Evolutionary conservation across 2,888 invertebrate genomes (phyloP).

Genomic region (Hyposoter dolosus): DNA sequence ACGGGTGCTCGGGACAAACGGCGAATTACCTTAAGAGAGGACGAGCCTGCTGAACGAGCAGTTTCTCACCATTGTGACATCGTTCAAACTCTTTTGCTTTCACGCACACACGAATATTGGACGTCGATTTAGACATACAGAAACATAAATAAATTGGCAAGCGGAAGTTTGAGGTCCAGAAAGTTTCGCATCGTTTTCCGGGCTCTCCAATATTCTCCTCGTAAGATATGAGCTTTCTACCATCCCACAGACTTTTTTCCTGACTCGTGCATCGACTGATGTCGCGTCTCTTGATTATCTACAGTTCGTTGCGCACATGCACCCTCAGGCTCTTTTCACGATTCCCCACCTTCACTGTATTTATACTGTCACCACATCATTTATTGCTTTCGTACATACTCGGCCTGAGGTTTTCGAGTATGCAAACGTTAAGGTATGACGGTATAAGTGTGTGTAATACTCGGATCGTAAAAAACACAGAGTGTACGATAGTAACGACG

Average conservation of each 20-base stretch:
- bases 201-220: constrained; percentile 19
- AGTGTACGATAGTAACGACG: constrained; percentile 17
- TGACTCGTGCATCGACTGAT: constrained; percentile 17
- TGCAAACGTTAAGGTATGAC: neutral
- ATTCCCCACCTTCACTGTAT: constrained; percentile 50
- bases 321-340: constrained; percentile 15
- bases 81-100: constrained; percentile 57
- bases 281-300: constrained; percentile 29
- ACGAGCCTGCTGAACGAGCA: constrained; percentile 70
- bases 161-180: constrained; percentile 70
- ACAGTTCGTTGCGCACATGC: constrained; percentile 6
- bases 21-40: constrained; percentile 71
- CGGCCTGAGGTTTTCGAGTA: neutral
- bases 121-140: constrained; percentile 2
- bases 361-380: constrained; percentile 45
- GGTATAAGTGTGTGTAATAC: constrained; percentile 54
- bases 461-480: constrained; percentile 50
- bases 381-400: constrained; percentile 37
- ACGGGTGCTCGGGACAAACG: constrained; percentile 71
- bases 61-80: constrained; percentile 70
- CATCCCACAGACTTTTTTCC: constrained; percentile 48
- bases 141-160: constrained; percentile 47
- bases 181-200: constrained; percentile 42
- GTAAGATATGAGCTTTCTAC: constrained; percentile 16
- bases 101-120: constrained; percentile 42